A percentile compares a stretch with the other conserved stretches of the same genome.
Conservation (phyloP, 1,140 invertebrate species). For the Lordiphosa mommai region DNA sequence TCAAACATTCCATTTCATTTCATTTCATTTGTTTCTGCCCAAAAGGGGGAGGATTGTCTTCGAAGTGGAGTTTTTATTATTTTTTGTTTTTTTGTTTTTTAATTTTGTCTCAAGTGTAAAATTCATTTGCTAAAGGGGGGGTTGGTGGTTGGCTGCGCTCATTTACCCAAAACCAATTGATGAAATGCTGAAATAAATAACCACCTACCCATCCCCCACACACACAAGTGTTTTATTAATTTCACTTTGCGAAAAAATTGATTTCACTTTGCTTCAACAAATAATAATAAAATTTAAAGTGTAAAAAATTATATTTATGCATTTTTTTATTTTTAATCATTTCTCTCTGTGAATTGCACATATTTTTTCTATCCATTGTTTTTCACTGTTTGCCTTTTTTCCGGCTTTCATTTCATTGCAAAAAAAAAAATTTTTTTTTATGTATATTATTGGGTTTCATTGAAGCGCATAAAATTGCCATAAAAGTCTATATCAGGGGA, state of each 20-base stretch:
- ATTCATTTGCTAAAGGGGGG: slow-evolving; percentile 52
- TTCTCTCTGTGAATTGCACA: not conserved
- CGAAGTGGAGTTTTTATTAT: no score
- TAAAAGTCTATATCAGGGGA: slow-evolving; percentile 61
- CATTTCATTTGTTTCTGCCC: not conserved
- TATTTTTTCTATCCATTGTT: slow-evolving; percentile 43
- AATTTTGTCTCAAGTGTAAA: slow-evolving; percentile 67
- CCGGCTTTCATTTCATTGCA: not conserved
- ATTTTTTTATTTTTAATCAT: slow-evolving; percentile 49
- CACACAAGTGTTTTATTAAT: slow-evolving; percentile 60
- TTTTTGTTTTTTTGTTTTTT: no score
- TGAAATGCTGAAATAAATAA: slow-evolving; percentile 21
- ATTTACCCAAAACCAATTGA: slow-evolving; percentile 60
- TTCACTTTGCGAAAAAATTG: slow-evolving; percentile 63
- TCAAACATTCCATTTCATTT: slow-evolving; percentile 77
- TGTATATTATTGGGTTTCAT: slow-evolving; percentile 62
- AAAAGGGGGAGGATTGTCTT: slow-evolving; percentile 11
- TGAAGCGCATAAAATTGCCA: slow-evolving; percentile 75
- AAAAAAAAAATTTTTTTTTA: slow-evolving; percentile 15
- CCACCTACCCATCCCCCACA: not conserved
- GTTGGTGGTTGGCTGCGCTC: slow-evolving; percentile 35
- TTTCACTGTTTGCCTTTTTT: slow-evolving; percentile 28
- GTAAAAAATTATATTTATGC: slow-evolving; percentile 40
- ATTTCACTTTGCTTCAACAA: slow-evolving; percentile 49
- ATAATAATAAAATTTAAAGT: slow-evolving; percentile 22